Base-by-base conservation (phyloP, 2,113 vertebrate genomes). In the Eurypyga helias region DNA sequence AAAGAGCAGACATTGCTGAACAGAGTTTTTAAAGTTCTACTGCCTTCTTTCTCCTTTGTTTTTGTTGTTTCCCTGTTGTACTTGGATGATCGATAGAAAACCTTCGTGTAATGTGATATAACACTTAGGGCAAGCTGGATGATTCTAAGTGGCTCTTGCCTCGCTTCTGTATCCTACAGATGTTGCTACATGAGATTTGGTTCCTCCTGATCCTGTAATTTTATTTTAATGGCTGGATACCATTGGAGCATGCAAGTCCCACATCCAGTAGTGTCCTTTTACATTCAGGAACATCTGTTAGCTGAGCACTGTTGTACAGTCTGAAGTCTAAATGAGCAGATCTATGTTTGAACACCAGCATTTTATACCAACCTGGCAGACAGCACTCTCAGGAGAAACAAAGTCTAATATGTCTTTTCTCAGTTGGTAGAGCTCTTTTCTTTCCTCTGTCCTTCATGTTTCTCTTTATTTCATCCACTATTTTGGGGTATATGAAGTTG, bases 181-280 rank as follows among this genome's bases (percentile, higher is more conserved):
- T 73, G 51, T 83, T 92, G 61, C 70, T 89, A 58, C 34, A 51
- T 25, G 58, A 91, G 62, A 15, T 80, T 91, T 94, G 34, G 52
- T 91, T 95, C 76, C 93, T 88, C 57, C 46, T 61, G 51, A 71
- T 87, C 94, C 82, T 94, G 5, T 96, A 94, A 95, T 91, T 95
- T 88, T 38, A 93, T 94, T 84, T 93, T 95, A 94, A 97, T 97
- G 94, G 71, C 81, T 90, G 80, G 92, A 88, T 93, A 88, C 36
- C 62, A 80, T 45, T 52, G 55, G 41, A 96, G 61, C 86, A 55
- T 69, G 70, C 43, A 77, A 93, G 69, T 77, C 65, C 65, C 77
- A 77, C 26, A 67, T 43, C 83, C 72, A 90, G 24, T 72, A 65
- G 41, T 87, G 79, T 89, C 90, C 69, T 96, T 93, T 91, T 88